Evolutionary conservation across 2,888 invertebrate species (phyloP).

Genomic region (Fragum sueziense): DNA sequence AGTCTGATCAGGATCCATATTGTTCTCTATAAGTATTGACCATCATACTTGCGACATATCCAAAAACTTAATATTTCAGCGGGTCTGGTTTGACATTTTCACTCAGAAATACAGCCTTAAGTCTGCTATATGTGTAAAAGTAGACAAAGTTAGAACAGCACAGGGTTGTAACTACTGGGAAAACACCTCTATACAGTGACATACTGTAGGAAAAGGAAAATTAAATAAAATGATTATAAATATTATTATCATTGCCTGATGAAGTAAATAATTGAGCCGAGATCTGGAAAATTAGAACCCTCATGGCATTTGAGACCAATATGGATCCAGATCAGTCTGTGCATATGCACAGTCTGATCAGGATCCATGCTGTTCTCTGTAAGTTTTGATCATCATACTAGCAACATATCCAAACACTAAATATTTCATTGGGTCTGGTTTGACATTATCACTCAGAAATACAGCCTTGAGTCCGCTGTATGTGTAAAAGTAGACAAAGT

Average conservation of each 20-base stretch:
- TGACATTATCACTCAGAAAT: conserved; percentile 85
- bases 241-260: no score
- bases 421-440: conserved; percentile 87
- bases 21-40: no score
- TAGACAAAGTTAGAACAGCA: conserved; percentile 97
- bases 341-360: no score
- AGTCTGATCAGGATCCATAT: no score
- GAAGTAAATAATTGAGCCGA: no score
- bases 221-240: no score
- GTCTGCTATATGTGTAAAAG: conserved; percentile 94
- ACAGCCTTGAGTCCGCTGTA: conserved; percentile 91
- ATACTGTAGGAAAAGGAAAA: conserved; percentile 66
- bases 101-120: conserved; percentile 86
- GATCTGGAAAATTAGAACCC: no score
- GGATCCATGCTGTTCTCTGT: no score
- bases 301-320: no score
- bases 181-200: conserved; percentile 89
- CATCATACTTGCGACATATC: conserved; percentile 91
- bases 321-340: no score
- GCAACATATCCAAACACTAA: conserved; percentile 90
- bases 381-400: conserved; percentile 84
- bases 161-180: conserved; percentile 91
- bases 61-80: conserved; percentile 89
- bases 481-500: conserved; percentile 97
- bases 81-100: conserved; percentile 86